Evolutionary conservation across 2,888 invertebrate species (phyloP), one percentile per base, ranked within the genome.

Genomic region (Nomada hirtipes): DNA sequence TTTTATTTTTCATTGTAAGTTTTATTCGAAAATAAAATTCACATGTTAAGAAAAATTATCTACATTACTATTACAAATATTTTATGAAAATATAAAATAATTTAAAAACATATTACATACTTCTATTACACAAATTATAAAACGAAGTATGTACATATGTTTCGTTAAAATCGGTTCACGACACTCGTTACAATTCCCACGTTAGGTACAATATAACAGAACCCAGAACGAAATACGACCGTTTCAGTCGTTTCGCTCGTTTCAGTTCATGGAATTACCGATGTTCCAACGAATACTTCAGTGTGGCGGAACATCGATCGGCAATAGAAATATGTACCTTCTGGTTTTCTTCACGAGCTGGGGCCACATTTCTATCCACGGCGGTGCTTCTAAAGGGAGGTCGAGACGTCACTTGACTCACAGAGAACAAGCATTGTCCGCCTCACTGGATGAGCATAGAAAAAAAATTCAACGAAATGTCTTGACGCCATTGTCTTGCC

Each of bases 341-440:
- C 50, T 70, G 61, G 70, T 72, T 84, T 72, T 52, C 59, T 55
- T 79, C 76, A 87, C 82, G 74, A 82, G 61, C 63, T 55, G 76
- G 76, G 73, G 11, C 86, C 81, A 42, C 73, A 44, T 86, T 84
- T 83, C 84, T 61, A 72, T 76, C 65, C 84, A 52, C 53, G 26
- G 60, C 57, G 67, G 74, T 55, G 53, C 67, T 74, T 76, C 74
- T 52, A 84, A 75, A 77, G 83, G 60, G 82, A 83, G 87, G 83
- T 87, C 83, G 83, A 87, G 83, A 59, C 82, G 81, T 81, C 86
- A 76, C 77, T 88, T 73, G 84, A 84, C 86, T 86, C 67, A 69
- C 72, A 36, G 83, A 81, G 85, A 65, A 75, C 76, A 55, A 72
- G 76, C 87, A 87, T 86, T 87, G 86, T 87, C 76, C 79, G 76